phyloP scores from a whole-genome alignment of 2,888 invertebrate species.

The Heliconius sara region DNA sequence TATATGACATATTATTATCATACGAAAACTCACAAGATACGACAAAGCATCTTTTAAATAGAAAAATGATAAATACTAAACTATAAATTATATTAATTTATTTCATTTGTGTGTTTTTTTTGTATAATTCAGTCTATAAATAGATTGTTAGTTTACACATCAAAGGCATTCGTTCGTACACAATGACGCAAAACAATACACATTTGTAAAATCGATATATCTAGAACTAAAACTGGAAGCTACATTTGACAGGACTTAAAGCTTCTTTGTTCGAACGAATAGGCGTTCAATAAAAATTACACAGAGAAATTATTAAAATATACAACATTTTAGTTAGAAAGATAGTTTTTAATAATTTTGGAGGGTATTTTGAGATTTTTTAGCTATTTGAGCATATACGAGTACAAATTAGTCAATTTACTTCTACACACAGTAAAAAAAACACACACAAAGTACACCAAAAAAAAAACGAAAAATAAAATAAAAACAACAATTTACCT shows the following conservation, averaged over 20 bases:
- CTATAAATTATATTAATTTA: neutral
- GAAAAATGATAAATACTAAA: neutral
- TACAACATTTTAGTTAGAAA: neutral
- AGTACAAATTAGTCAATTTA: too few relatives aligned
- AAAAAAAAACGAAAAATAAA: neutral
- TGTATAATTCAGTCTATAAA: neutral
- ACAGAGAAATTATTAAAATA: neutral
- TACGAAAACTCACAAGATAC: neutral
- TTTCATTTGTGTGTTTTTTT: neutral
- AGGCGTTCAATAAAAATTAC: neutral
- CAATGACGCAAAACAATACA: conserved; percentile 28
- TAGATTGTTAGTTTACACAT: neutral
- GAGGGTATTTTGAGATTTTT: neutral
- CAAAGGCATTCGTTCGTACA: neutral
- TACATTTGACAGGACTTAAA: conserved; percentile 8
- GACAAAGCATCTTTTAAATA: neutral
- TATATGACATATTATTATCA: neutral
- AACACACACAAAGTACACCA: neutral
- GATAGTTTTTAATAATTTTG: neutral
- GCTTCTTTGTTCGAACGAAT: conserved; percentile 18
- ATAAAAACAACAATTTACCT: conserved; percentile 55
- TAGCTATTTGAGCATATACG: neutral
- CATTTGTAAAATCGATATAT: conserved; percentile 13
- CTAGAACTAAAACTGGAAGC: conserved; percentile 2
- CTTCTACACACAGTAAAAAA: neutral